Evolutionary conservation across 1,140 invertebrate genomes (phyloP).

Genomic region (Neodiprion fabricii): DNA sequence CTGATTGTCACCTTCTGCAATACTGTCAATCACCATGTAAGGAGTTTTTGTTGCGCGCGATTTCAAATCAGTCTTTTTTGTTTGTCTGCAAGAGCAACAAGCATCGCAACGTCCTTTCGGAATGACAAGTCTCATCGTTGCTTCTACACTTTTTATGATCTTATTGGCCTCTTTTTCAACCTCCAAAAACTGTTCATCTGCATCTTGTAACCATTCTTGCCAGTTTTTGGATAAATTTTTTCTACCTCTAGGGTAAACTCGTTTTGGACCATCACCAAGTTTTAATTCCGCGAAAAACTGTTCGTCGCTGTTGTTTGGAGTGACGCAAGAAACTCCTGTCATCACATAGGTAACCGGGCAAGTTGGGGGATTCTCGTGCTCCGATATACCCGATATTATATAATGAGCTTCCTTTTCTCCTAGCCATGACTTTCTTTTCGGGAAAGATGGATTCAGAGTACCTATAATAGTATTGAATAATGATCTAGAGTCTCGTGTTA

Average conservation of each 20-base stretch:
- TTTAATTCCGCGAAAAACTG: conserved; percentile 39
- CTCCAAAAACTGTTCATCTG: conserved; percentile 38
- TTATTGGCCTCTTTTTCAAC: conserved; percentile 37
- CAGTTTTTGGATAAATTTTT: conserved; percentile 47
- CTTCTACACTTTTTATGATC: conserved; percentile 38
- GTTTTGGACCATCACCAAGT: conserved; percentile 25
- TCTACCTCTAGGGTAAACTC: conserved; percentile 37
- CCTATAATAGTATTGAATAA: conserved; percentile 20
- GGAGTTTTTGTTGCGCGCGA: conserved; percentile 34
- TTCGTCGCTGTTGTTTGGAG: conserved; percentile 37
- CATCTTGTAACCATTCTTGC: conserved; percentile 42
- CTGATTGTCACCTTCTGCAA: conserved; percentile 27
- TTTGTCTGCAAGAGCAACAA: conserved; percentile 49
- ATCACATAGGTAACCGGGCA: conserved; percentile 38
- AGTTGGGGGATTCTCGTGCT: conserved; percentile 20
- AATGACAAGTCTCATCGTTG: conserved; percentile 31
- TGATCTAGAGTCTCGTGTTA: not conserved
- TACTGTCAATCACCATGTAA: conserved; percentile 35
- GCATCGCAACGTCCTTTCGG: conserved; percentile 38
- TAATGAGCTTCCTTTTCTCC: conserved; percentile 34
- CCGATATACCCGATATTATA: conserved; percentile 28
- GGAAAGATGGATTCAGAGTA: conserved; percentile 18
- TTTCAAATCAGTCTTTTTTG: conserved; percentile 33
- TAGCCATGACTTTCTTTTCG: conserved; percentile 31
- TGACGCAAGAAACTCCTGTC: conserved; percentile 29